Evolutionary conservation across 2,113 vertebrate genomes (phyloP), one percentile per base, ranked within the genome.

Genomic region (Lethenteron camtschaticum): DNA sequence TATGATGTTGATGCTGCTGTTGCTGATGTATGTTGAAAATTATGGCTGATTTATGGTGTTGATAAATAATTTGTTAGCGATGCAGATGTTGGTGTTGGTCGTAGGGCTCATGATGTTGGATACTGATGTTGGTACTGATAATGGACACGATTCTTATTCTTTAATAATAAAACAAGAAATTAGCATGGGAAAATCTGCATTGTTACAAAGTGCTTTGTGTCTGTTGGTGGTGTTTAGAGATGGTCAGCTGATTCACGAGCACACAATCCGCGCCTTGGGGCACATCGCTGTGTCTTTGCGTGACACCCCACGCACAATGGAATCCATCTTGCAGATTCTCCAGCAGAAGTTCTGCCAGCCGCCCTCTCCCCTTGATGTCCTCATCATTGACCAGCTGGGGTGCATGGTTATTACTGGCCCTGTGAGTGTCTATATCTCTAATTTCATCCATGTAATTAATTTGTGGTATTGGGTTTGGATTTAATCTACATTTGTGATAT

Each of bases 321-420:
- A 94, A 72, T 88, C 90, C 57, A 96, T 96, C 74, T 78, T 96
- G 58, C 90, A 96, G 79, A 94, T 96, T 77, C 81, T 96, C 3
- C 92, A 96, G 75, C 92, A 96, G 75, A 96, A 96, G 75, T 91
- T 96, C 78, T 96, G 92, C 76, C 92, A 92, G 76, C 90, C 90
- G 0, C 85, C 88, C 0, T 92, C 92, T 24, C 85, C 83, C 13
- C 82, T 96, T 1, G 92, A 96, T 0, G 87, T 96, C 1, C 87
- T 96, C 24, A 96, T 96, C 71, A 81, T 96, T 8, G 92, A 96
- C 77, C 90, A 96, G 75, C 83, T 96, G 3, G 92, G 90, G 73
- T 96, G 92, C 76, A 83, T 96, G 81, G 90, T 96, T 72, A 96
- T 96, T 74, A 90, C 92, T 1, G 90, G 92, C 76, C 94, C 95